Evolutionary conservation across 2,113 vertebrate genomes (phyloP).

Genomic region (Engystomops pustulosus): DNA sequence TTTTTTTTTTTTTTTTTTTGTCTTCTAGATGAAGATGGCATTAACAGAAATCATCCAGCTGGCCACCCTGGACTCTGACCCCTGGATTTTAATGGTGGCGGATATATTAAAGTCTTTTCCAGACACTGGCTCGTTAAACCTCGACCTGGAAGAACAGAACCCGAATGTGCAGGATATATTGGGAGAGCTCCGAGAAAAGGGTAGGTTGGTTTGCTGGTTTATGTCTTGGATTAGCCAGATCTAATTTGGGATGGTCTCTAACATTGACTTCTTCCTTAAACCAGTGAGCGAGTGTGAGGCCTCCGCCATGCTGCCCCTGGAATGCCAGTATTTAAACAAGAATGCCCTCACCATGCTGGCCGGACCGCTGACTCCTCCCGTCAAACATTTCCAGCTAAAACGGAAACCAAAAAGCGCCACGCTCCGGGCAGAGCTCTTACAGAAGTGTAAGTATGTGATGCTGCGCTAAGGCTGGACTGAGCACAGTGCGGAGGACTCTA

Average conservation of each 20-base stretch:
- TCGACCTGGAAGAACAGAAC: constrained; percentile 97
- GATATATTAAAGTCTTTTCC: constrained; percentile 98
- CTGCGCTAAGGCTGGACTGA: no score
- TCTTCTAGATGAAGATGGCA: constrained; percentile 91
- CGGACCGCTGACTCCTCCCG: constrained; percentile 92
- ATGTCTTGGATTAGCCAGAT: not conserved
- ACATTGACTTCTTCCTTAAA: not conserved
- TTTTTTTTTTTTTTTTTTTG: no score
- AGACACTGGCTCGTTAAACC: constrained; percentile 93
- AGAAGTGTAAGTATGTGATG: constrained; percentile 89
- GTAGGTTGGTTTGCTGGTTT: constrained; percentile 65
- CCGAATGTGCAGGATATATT: constrained; percentile 97
- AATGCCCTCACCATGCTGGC: constrained; percentile 93
- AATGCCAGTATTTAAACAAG: constrained; percentile 98
- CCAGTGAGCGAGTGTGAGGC: constrained; percentile 94
- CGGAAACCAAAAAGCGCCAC: constrained; percentile 98
- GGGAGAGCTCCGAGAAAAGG: constrained; percentile 95
- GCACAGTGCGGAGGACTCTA: no score
- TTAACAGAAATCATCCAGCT: constrained; percentile 96
- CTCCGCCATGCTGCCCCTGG: constrained; percentile 93
- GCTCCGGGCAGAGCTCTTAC: constrained; percentile 92
- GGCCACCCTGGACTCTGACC: constrained; percentile 94
- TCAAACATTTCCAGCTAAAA: constrained; percentile 98
- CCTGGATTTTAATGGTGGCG: constrained; percentile 98
- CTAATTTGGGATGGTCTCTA: not conserved